Evolutionary conservation across 2,797 vertebrate genomes (phyloP), one percentile per base, ranked within the genome.

Genomic region (Anniella stebbinsi): DNA sequence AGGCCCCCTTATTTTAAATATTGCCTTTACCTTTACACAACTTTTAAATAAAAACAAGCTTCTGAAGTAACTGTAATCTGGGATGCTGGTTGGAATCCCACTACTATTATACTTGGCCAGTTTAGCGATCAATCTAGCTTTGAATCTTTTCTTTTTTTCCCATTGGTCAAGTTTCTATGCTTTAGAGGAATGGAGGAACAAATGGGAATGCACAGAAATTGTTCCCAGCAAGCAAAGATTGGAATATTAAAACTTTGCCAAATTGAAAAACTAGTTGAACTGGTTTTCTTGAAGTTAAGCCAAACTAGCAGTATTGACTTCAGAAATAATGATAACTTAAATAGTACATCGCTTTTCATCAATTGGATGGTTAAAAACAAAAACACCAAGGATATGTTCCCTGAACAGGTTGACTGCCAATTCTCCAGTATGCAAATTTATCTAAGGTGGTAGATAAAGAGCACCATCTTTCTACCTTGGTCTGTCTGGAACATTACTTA

Each of bases 191-290:
- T 86, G 54, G 70, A 76, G 28, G 13, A 51, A 51, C 13, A 36
- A 69, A 54, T 66, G 66, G 36, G 69, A 75, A 23, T 38, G 38
- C 33, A 66, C 41, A 51, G n/a, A 63, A 33, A 10, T 77, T 76
- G 30, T 83, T 90, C 45, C 15, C 28, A 51, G 17, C 41, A 76
- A 66, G 28, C 45, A 76, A 87, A 87, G 41, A 63, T 23, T 81
- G 57, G 36, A 83, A 83, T 69, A 48, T 54, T 33, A 28, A 51
- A 87, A 28, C 18, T 41, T 13, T 18, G 57, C 18, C 45, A 51
- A 54, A 90, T 30, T 33, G 63, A 67, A 90, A 87, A 87, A 87
- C 84, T 28, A 83, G 85, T 90, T 90, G 30, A 87, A 76, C 80
- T 57, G n/a, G 80, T 90, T 70, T 81, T 76, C 70, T 87, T 87